Evolutionary conservation across 92 coral and sea anemone species (phyloP).

Genomic region (Umimayanthus chanpuru): DNA sequence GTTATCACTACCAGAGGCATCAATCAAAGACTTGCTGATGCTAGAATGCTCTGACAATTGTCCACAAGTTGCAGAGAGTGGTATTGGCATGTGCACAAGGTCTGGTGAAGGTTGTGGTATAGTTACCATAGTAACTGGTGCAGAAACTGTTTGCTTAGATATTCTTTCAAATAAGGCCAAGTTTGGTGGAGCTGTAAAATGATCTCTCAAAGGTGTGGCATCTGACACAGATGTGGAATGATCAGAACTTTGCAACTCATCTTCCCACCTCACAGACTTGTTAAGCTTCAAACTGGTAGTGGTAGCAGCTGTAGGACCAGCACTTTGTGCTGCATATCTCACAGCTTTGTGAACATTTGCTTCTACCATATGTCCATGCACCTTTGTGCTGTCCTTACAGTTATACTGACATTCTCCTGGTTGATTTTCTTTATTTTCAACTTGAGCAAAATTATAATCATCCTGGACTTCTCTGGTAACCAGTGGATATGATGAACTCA

Average conservation of each 20-base stretch:
- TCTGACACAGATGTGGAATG: not conserved
- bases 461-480: slow-evolving; percentile 50
- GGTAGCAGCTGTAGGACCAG: slow-evolving; percentile 1
- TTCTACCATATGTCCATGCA: not conserved
- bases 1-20: slow-evolving; percentile 5
- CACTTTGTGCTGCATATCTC: not conserved
- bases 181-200: not conserved
- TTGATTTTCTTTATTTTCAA: slow-evolving; percentile 54
- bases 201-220: slow-evolving; percentile 24
- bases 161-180: slow-evolving; percentile 1
- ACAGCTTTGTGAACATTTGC: not conserved
- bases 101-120: slow-evolving; percentile 77
- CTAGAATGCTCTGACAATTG: slow-evolving; percentile 6
- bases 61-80: slow-evolving; percentile 53
- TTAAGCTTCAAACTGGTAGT: slow-evolving; percentile 11
- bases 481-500: slow-evolving; percentile 56
- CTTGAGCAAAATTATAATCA: slow-evolving; percentile 1
- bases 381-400: not conserved
- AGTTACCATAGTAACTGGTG: slow-evolving; percentile 71
- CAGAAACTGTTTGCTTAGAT: slow-evolving; percentile 46
- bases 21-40: slow-evolving; percentile 11
- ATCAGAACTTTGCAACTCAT: slow-evolving; percentile 12
- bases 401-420: not conserved
- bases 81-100: slow-evolving; percentile 61
- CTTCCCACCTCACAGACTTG: slow-evolving; percentile 59